phyloP scores from a whole-genome alignment of 1,140 invertebrate species.

The Drosophila varians region DNA sequence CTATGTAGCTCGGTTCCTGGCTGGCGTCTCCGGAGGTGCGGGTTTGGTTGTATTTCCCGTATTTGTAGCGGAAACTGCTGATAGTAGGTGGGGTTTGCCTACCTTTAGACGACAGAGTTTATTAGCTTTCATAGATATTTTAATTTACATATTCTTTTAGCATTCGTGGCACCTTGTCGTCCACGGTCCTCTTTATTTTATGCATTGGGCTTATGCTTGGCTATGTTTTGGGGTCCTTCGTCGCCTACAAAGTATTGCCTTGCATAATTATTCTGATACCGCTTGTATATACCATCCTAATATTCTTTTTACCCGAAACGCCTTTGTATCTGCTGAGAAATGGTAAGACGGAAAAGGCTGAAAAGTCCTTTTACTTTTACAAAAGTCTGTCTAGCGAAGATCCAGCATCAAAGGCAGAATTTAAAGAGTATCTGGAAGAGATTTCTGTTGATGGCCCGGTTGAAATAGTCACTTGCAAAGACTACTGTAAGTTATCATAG shows the following conservation, averaged over 20 bases:
- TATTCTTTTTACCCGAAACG: constrained; percentile 51
- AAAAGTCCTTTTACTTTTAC: constrained; percentile 60
- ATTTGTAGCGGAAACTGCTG: constrained; percentile 67
- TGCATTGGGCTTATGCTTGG: constrained; percentile 53
- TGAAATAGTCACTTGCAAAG: constrained; percentile 18
- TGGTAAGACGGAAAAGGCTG: constrained; percentile 41
- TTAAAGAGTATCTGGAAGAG: constrained; percentile 33
- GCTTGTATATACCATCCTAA: constrained; percentile 32
- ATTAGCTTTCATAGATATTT: too few species aligned
- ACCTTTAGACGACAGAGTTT: too few species aligned
- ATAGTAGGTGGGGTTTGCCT: constrained; percentile 68
- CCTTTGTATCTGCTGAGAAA: constrained; percentile 45
- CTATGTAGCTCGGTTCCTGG: constrained; percentile 78
- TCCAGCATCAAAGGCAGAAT: constrained; percentile 39
- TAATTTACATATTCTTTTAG: constrained; percentile 19
- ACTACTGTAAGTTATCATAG: constrained; percentile 49
- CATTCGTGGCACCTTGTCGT: constrained; percentile 56
- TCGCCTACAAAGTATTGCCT: constrained; percentile 54
- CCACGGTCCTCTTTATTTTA: constrained; percentile 48
- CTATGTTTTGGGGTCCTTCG: constrained; percentile 36
- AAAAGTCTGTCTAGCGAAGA: constrained; percentile 55
- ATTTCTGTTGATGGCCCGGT: constrained; percentile 30
- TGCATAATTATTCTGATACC: constrained; percentile 39
- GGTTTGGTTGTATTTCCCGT: constrained; percentile 54
- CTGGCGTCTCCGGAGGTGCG: constrained; percentile 70